Percentiles rank a stretch among this genome's conserved stretches.
Conservation (phyloP, 1,140 invertebrate species). For the Aphis gossypii region DNA sequence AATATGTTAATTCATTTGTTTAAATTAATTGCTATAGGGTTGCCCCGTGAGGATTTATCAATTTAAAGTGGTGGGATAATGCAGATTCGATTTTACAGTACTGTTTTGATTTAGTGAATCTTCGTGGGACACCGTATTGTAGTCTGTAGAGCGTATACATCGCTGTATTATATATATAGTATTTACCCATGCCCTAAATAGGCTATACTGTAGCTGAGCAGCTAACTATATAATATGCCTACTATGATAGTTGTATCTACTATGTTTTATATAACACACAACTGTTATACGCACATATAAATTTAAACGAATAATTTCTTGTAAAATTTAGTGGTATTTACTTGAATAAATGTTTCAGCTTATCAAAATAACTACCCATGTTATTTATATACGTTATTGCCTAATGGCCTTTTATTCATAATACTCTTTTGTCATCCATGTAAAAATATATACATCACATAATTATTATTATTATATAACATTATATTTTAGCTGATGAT, state of each 20-base stretch:
- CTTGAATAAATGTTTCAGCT: not conserved
- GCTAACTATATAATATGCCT: not conserved
- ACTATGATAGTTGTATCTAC: not conserved
- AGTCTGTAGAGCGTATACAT: not conserved
- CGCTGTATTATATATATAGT: not conserved
- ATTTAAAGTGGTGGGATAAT: constrained; percentile 12
- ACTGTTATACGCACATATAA: not conserved
- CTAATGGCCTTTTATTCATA: not conserved
- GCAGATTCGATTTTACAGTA: not conserved
- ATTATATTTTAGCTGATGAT: not conserved
- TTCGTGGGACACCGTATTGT: not conserved
- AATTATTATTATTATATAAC: not conserved
- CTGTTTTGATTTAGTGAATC: constrained; percentile 16
- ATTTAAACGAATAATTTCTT: not conserved
- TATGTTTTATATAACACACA: not conserved
- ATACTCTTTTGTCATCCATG: not conserved
- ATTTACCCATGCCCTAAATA: constrained; percentile 1
- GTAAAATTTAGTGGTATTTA: not conserved
- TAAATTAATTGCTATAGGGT: not conserved
- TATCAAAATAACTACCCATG: not conserved
- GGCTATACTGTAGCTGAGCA: not conserved
- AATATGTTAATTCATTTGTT: not conserved
- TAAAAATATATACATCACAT: not conserved
- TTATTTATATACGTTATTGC: not conserved
- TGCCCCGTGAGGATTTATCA: not conserved